These are phyloP conservation scores for Scalopus aquaticus DNA, from an alignment of 2,113 vertebrate genomes.

Conservation along the genomic window DNA sequence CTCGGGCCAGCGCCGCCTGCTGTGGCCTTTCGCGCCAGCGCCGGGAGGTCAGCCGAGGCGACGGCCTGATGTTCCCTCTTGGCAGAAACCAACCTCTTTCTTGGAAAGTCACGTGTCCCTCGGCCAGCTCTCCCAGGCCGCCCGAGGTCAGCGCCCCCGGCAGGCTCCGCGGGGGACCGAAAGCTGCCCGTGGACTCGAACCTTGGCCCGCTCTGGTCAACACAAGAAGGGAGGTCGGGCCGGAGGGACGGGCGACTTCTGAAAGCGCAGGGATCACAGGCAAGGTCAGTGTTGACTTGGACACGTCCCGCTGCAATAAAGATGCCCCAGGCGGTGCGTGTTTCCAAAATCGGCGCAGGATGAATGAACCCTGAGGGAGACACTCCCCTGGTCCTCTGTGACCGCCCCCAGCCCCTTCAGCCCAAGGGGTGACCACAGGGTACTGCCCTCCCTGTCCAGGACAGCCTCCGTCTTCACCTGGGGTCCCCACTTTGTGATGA, in stretches of 20 bases:
- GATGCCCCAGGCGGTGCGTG: not conserved
- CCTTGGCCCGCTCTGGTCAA: not conserved
- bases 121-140: not conserved
- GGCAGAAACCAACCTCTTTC: constrained; percentile 31
- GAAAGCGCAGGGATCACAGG: not conserved
- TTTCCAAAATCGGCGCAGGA: no score
- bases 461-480: not conserved
- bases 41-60: not conserved
- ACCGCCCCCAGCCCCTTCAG: no score
- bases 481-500: not conserved
- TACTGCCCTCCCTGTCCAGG: not conserved
- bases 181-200: not conserved
- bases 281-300: not conserved
- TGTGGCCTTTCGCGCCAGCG: not conserved
- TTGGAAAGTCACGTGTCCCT: constrained; percentile 42
- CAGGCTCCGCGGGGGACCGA: not conserved
- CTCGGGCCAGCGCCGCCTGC: not conserved
- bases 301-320: not conserved
- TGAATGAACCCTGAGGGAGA: no score
- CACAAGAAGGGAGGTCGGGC: not conserved
- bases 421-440: no score
- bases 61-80: not conserved
- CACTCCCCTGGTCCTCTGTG: no score
- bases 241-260: not conserved
- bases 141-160: not conserved